Percentiles rank a stretch among this genome's conserved stretches.
phyloP scores from a whole-genome alignment of 2,797 vertebrate species.

The Gambusia yucatana region DNA sequence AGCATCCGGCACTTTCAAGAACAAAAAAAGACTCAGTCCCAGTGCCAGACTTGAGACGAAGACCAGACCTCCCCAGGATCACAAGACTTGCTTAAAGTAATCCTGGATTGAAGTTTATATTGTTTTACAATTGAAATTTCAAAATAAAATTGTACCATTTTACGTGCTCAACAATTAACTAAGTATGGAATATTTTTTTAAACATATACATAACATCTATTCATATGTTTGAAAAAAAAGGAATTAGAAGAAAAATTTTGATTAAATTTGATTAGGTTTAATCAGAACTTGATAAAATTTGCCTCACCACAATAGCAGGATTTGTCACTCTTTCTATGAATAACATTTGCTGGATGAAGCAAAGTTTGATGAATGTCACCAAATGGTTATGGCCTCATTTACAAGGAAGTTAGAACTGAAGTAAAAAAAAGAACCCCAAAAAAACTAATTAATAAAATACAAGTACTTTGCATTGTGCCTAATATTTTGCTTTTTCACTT shows the following conservation, averaged over 20 bases:
- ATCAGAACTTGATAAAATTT: neutral
- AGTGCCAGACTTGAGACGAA: neutral
- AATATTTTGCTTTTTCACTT: neutral
- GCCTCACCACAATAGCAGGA: neutral
- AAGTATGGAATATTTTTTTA: neutral
- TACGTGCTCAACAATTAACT: neutral
- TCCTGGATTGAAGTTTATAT: neutral
- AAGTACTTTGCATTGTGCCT: neutral
- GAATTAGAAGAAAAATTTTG: neutral
- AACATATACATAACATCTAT: neutral
- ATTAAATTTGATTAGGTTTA: neutral
- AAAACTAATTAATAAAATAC: neutral
- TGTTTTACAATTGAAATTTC: neutral
- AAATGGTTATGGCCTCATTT: neutral
- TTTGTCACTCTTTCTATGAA: neutral
- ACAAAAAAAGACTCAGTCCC: neutral
- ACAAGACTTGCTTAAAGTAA: neutral
- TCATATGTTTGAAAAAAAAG: neutral
- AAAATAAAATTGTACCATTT: neutral
- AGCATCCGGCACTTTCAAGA: neutral
- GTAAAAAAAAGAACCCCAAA: neutral
- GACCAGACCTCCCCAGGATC: neutral
- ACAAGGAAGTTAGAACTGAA: neutral
- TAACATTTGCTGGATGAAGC: neutral
- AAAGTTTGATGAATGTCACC: neutral